These are phyloP conservation scores for Siniperca undulata DNA, from an alignment of 2,797 vertebrate species.

Conservation along the genomic window DNA sequence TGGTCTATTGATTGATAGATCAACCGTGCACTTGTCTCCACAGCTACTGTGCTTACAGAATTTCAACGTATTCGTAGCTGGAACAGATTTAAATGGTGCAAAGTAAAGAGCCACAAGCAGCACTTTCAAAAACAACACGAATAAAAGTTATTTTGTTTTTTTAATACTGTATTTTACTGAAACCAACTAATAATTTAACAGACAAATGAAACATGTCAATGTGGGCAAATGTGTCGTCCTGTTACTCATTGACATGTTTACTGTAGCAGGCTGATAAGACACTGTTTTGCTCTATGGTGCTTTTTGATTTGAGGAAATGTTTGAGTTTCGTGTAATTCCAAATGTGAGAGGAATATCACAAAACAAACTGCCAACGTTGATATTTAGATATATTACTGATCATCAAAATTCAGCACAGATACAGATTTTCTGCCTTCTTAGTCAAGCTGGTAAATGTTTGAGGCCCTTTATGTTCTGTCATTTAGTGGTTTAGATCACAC, in stretches of 20 bases:
- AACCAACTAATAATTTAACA: slow-evolving; percentile 11
- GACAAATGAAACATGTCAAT: slow-evolving; percentile 35
- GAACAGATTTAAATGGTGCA: neutral
- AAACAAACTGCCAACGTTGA: neutral
- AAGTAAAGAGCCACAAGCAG: neutral
- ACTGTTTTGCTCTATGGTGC: neutral
- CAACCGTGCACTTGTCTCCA: neutral
- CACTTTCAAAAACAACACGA: neutral
- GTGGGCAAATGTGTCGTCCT: neutral
- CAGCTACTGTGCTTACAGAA: neutral
- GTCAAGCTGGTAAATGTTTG: neutral
- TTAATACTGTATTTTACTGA: neutral
- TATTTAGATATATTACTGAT: neutral
- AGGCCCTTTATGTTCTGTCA: neutral
- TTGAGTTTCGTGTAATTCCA: neutral
- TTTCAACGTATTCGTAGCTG: neutral
- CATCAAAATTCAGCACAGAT: neutral
- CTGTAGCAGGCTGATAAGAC: neutral
- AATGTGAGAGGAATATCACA: neutral
- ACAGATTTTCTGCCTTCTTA: neutral
- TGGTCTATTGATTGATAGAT: slow-evolving; percentile 14
- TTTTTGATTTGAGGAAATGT: slow-evolving; percentile 10
- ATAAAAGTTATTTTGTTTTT: neutral
- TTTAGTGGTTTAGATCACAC: neutral
- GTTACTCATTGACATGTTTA: slow-evolving; percentile 38